A percentile compares a stretch with the other conserved stretches of the same genome.
phyloP scores from a whole-genome alignment of 2,113 vertebrate species.

The Phaethornis superciliosus region DNA sequence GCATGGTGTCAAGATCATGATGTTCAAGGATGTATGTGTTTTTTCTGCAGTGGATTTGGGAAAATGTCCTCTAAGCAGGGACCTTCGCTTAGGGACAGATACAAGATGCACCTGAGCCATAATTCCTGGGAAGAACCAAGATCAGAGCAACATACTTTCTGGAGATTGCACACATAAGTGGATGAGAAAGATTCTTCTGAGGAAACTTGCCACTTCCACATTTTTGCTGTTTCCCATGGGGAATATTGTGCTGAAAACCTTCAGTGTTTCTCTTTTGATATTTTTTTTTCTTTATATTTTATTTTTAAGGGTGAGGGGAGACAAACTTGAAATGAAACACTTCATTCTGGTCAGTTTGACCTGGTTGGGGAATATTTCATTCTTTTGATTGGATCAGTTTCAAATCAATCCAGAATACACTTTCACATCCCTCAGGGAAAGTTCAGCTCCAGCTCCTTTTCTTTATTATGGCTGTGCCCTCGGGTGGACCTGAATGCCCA shows the following conservation, averaged over 20 bases:
- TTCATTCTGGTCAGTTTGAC: constrained; percentile 62
- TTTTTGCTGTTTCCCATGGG: neutral
- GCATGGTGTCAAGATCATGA: accelerated
- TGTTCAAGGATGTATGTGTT: neutral
- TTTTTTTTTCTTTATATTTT: neutral
- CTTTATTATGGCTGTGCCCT: neutral
- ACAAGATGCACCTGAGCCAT: neutral
- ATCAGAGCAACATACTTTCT: neutral
- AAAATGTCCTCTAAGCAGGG: neutral
- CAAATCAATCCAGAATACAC: neutral
- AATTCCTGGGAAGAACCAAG: neutral
- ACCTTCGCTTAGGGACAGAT: neutral
- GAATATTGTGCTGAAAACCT: neutral
- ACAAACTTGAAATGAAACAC: constrained; percentile 60
- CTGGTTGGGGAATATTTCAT: neutral
- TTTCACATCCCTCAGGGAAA: neutral
- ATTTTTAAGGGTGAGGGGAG: neutral
- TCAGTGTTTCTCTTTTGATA: neutral
- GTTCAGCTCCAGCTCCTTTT: neutral
- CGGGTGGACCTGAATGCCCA: neutral
- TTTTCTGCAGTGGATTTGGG: neutral
- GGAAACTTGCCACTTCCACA: neutral
- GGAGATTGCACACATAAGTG: neutral
- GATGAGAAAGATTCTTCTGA: neutral
- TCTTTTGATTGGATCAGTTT: constrained; percentile 48